phyloP scores from a whole-genome alignment of 1,140 invertebrate genomes.

The Neuroterus valhalla region DNA sequence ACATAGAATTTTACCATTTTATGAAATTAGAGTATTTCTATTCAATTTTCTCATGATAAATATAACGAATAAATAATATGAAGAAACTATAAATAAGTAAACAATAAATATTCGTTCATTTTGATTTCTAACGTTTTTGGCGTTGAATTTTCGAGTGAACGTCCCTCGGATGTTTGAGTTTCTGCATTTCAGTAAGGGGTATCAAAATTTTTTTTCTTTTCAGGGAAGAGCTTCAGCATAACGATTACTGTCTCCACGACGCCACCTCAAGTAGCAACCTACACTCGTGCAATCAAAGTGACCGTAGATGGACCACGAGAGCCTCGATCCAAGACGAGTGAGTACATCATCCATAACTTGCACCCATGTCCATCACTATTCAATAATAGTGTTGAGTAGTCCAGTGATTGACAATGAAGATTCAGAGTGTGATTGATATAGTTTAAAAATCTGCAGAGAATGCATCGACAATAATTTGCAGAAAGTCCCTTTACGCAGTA shows the following conservation, averaged over 20 bases:
- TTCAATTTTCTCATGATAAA: too few species aligned
- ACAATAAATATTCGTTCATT: too few species aligned
- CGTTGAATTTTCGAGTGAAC: too few species aligned
- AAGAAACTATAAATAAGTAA: too few species aligned
- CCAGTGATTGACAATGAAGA: neutral
- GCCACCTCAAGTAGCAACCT: conserved; percentile 95
- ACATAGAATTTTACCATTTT: too few species aligned
- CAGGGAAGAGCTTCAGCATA: conserved; percentile 98
- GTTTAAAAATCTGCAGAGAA: conserved; percentile 54
- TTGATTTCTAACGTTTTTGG: too few species aligned
- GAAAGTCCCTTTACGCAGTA: conserved; percentile 69
- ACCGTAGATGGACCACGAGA: conserved; percentile 98
- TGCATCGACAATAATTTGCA: conserved; percentile 70
- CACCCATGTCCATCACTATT: neutral
- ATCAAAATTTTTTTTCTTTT: conserved; percentile 53
- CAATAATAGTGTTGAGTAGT: neutral
- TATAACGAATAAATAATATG: too few species aligned
- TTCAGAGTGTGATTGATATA: neutral
- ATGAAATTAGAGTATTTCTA: too few species aligned
- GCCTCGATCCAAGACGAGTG: conserved; percentile 96
- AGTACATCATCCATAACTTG: conserved; percentile 74
- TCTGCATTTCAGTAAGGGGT: neutral
- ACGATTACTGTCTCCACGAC: conserved; percentile 94
- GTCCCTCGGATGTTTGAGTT: too few species aligned
- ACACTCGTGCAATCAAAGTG: conserved; percentile 98